A percentile compares a stretch with the other conserved stretches of the same genome.
These are phyloP conservation scores for Actenoides hombroni DNA, from an alignment of 2,113 vertebrate genomes.

Conservation along the genomic window DNA sequence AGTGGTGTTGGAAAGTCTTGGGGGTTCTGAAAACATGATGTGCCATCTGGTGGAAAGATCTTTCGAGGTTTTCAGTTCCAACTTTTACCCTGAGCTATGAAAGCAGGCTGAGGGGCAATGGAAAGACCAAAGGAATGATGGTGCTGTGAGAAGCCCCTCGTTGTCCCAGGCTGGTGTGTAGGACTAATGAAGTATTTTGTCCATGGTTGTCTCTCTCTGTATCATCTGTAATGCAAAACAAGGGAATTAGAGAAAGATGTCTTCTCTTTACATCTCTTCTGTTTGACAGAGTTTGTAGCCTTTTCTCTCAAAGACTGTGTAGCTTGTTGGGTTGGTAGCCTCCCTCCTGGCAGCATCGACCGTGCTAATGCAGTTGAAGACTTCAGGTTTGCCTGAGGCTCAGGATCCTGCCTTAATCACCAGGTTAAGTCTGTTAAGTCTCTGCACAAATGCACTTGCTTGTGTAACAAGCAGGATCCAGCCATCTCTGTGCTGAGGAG, in stretches of 20 bases:
- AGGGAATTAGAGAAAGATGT: not conserved
- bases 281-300: not conserved
- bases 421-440: not conserved
- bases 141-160: not conserved
- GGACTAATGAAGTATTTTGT: not conserved
- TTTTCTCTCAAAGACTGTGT: not conserved
- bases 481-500: not conserved
- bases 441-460: not conserved
- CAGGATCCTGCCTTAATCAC: not conserved
- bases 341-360: not conserved
- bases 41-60: not conserved
- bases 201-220: not conserved
- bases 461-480: not conserved
- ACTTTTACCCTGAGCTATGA: not conserved
- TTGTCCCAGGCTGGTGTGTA: not conserved
- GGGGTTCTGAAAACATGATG: not conserved
- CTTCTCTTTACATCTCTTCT: not conserved
- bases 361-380: not conserved
- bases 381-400: not conserved
- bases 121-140: not conserved
- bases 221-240: not conserved
- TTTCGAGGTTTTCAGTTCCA: not conserved
- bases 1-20: fast-evolving
- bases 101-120: not conserved
- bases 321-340: not conserved